Evolutionary conservation across 1,140 invertebrate genomes (phyloP), one percentile per base, ranked within the genome.

Genomic region (Orchestia grillus): DNA sequence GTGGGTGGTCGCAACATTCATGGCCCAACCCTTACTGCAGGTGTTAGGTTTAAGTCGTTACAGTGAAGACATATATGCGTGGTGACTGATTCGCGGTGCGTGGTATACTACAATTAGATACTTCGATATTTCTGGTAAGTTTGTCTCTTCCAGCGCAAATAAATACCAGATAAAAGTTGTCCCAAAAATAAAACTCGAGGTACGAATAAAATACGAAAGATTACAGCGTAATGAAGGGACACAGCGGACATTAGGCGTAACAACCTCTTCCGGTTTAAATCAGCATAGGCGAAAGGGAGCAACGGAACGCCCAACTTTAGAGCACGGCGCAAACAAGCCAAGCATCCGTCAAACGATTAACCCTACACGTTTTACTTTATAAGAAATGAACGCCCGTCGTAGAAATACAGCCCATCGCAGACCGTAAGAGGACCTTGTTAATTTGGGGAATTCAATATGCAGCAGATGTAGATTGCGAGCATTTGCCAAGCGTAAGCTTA

Each of bases 381-480:
- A 77, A 77, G 62, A 77, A 77, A 77, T 77, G 62, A 77, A 77
- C 15, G 62, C 62, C 11, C 36, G 62, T 36, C 88, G n/a, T 44
- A 41, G 88, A 90, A 90, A 90, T 90, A 43, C 43, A 42, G 88
- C 88, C 43, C 43, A 77, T 11, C 36, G n/a, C 88, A 44, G n/a
- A 44, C 40, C 92, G 36, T 44, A 19, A 94, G 92, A 94, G 92
- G 43, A 94, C 44, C 92, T 94, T 94, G 92, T 94, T 94, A 94
- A 94, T 94, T 94, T 94, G 19, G 92, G 44, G 92, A 94, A 94
- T 94, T 94, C 92, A 94, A 94, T 94, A 94, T 94, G 92, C 92
- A 94, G 92, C 92, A 94, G 92, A 94, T 94, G 92, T 94, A 94
- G 92, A 94, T 94, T 94, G 92, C 92, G 15, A 94, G 92, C 92